Evolutionary conservation across 2,113 vertebrate species (phyloP), one percentile per base, ranked within the genome.

Genomic region (Erythrocercus mccallii): DNA sequence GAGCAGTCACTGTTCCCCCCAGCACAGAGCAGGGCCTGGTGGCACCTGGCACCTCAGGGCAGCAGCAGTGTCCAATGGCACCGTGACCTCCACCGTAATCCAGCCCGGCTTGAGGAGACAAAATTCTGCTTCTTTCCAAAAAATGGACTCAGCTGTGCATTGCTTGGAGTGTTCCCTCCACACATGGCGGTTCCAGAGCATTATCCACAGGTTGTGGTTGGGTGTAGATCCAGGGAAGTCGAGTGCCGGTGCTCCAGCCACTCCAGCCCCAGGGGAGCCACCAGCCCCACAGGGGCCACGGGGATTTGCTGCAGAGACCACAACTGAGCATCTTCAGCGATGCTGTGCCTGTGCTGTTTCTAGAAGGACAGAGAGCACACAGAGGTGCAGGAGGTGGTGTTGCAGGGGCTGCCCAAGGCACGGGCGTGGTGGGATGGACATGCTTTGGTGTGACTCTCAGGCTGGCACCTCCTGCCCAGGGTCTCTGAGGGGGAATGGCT

Each of bases 271-370:
- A 0, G 0, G 0, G 0, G 73, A 35, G 81, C 37, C 40, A 3
- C 60, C 15, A 4, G 62, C 3, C 0, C 33, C n/a, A 15, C 0
- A 0, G 73, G 44, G 50, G 54, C 4, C 0, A 0, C 5, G 19
- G 91, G 79, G n/a, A 2, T 37, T 83, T 31, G 42, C 54, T 33
- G 4, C 64, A 30, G 33, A 35, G 58, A 6, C 20, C 21, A 5
- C 0, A 13, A 14, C 4, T 5, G 21, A 48, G 35, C 27, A 5
- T 33, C 61, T 57, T 3, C 0, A 37, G 33, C 0, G 5, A 1
- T 42, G 6, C 2, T 14, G 9, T 11, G 28, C n/a, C 64, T 21
- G 42, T 3, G 11, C 44, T 38, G 35, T 37, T 18, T 23, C 48
- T 24, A 6, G 72, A 7, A 7, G 5, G 35, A 10, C 19, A 9